Evolutionary conservation across 30 jellyfish, hydroid and myxozoan genomes (phyloP).

Genomic region (Pseudorhiza aurosa): DNA sequence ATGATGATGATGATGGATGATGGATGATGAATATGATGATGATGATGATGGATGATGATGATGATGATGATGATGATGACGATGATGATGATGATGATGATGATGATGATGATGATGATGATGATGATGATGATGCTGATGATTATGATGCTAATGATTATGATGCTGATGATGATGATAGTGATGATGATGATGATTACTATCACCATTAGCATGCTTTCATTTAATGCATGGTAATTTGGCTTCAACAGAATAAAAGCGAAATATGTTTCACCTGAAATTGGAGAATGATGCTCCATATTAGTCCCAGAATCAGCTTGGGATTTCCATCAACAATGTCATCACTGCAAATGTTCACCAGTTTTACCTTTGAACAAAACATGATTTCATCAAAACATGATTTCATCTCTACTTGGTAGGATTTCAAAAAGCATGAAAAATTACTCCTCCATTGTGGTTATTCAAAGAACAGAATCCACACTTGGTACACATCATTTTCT

Average conservation of each 20-base stretch:
- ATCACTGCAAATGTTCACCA: slow-evolving; percentile 90
- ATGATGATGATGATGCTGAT: neutral
- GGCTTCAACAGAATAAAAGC: neutral
- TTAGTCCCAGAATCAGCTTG: slow-evolving; percentile 81
- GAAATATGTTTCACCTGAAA: slow-evolving; percentile 70
- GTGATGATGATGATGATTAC: neutral
- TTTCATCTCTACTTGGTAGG: too few species aligned
- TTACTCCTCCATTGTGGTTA: too few species aligned
- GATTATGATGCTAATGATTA: neutral
- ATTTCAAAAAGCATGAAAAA: too few species aligned
- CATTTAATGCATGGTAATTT: neutral
- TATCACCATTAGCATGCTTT: neutral
- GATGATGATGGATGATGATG: neutral
- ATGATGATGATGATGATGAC: slow-evolving; percentile 4
- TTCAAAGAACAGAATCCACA: too few species aligned
- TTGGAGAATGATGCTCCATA: slow-evolving; percentile 93
- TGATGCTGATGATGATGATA: neutral
- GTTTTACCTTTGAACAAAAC: slow-evolving; percentile 68
- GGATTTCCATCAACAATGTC: slow-evolving; percentile 95
- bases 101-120: neutral
- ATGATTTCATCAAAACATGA: neutral
- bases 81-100: neutral
- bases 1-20: neutral
- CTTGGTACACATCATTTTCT: too few species aligned
- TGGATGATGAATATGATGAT: neutral